Base-by-base conservation (phyloP, 2,113 vertebrate genomes). In the Hypanus sabinus region DNA sequence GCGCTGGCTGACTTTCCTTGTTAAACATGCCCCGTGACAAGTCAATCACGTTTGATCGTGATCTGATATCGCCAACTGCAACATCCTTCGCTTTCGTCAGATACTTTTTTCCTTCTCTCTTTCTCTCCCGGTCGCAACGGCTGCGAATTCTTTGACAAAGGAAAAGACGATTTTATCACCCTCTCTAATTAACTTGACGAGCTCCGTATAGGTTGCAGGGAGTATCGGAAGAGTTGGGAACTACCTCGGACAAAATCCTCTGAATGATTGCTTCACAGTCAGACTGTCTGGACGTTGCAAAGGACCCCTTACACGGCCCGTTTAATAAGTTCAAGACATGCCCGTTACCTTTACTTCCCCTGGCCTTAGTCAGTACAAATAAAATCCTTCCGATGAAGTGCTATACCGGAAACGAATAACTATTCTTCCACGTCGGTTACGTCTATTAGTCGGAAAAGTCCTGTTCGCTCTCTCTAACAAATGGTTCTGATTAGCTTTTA, bases 401-500 rank as follows among this genome's bases (percentile, higher is more conserved):
- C 95, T 94, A 94, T 94, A 95, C 94, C 94, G 95, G 94, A 95
- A 96, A 95, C 94, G 94, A 94, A 94, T 94, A 95, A 95, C 94
- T 95, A 87, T 94, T 73, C 71, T 94, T 95, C 93, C 94, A 94
- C 94, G 94, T 94, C 95, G 93, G 92, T 88, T 79, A 91, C 60
- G 85, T 95, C 94, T 79, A 94, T 93, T 94, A 75, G 94, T 94
- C 70, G 93, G 73, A 65, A 94, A 94, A 94, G 27, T 76, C 80
- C 27, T 93, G 46, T 92, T 76, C 94, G 71, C 57, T 68, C 62
- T 12, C 77, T 62, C 87, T 38, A 38, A 88, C 68, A 77, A 79
- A 94, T 87, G 80, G n/a, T 30, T 88, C 94, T 94, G 76, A 94
- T 94, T 94, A 94, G 30, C 36, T 16, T 55, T 94, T 90, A 94